phyloP scores from a whole-genome alignment of 2,888 invertebrate genomes.

The Scaptodrosophila latifasciaeformis region DNA sequence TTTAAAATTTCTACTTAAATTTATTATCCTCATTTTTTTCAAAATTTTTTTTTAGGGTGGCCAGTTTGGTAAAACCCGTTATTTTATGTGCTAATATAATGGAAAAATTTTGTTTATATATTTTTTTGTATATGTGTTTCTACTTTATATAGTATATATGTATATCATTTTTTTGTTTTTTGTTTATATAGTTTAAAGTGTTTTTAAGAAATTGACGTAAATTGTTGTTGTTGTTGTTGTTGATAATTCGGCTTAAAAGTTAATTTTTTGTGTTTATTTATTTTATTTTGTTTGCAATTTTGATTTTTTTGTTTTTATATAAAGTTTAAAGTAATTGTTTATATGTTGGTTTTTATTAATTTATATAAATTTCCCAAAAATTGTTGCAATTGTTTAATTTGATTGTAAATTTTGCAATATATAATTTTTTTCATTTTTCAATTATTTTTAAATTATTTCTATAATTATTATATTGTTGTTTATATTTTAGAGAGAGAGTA shows the following conservation, averaged over 20 bases:
- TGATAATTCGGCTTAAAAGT: constrained; percentile 25
- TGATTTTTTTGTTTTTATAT: background rate
- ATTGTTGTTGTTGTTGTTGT: constrained; percentile 23
- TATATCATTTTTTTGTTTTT: constrained; percentile 7
- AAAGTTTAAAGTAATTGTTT: background rate
- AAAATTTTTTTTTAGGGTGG: background rate
- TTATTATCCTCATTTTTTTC: background rate
- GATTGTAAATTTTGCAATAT: background rate
- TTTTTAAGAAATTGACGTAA: constrained; percentile 26
- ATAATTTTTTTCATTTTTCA: too few relatives aligned
- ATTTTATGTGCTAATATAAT: too few relatives aligned
- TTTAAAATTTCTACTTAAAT: too few relatives aligned
- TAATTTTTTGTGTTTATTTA: constrained; percentile 5
- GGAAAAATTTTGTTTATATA: background rate
- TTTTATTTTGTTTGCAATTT: constrained; percentile 4
- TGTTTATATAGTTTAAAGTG: constrained; percentile 11
- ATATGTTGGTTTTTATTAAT: constrained; percentile 7
- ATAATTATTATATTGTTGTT: constrained; percentile 1
- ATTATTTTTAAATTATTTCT: too few relatives aligned
- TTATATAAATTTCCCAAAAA: constrained; percentile 4
- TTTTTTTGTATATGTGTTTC: background rate
- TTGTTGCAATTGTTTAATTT: background rate
- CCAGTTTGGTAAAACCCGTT: constrained; percentile 1
- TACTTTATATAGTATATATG: background rate
- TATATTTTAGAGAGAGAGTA: too few relatives aligned